phyloP scores from a whole-genome alignment of 1,140 invertebrate species.

The Drosophila orena region DNA sequence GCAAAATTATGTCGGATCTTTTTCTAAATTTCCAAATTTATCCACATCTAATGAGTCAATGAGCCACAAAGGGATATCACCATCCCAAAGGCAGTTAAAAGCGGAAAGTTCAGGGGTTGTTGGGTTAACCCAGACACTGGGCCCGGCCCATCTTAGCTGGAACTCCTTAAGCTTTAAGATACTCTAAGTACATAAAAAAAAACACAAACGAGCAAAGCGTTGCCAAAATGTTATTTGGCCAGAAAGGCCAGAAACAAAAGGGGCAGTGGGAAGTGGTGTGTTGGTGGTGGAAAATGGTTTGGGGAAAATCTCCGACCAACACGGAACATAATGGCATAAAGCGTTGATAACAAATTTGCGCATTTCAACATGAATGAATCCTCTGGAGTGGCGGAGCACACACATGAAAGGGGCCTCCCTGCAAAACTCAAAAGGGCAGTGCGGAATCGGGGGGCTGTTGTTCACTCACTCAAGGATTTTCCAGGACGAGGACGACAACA shows the following conservation, averaged over 20 bases:
- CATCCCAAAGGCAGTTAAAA: slow-evolving; percentile 8
- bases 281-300: not conserved
- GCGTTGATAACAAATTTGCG: slow-evolving; percentile 84
- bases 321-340: slow-evolving; percentile 82
- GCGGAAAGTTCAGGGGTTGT: not conserved
- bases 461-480: slow-evolving; percentile 44
- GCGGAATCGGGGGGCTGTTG: not conserved
- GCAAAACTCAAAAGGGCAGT: not conserved
- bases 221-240: slow-evolving; percentile 56
- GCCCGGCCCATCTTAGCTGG: slow-evolving; percentile 11
- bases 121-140: slow-evolving; percentile 46
- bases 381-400: slow-evolving; percentile 61
- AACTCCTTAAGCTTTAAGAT: slow-evolving; percentile 30
- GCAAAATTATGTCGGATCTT: slow-evolving; percentile 16
- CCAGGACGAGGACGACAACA: not conserved
- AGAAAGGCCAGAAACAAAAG: slow-evolving; percentile 3
- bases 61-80: slow-evolving; percentile 51
- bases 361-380: slow-evolving; percentile 84
- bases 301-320: slow-evolving; percentile 42
- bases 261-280: not conserved
- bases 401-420: slow-evolving; percentile 4
- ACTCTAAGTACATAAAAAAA: not conserved
- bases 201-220: slow-evolving; percentile 66
- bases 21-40: slow-evolving; percentile 47
- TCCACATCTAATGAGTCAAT: slow-evolving; percentile 72